A percentile compares a stretch with the other conserved stretches of the same genome.
Conservation (phyloP, 2,888 invertebrate species). For the Nephrotoma appendiculata region DNA sequence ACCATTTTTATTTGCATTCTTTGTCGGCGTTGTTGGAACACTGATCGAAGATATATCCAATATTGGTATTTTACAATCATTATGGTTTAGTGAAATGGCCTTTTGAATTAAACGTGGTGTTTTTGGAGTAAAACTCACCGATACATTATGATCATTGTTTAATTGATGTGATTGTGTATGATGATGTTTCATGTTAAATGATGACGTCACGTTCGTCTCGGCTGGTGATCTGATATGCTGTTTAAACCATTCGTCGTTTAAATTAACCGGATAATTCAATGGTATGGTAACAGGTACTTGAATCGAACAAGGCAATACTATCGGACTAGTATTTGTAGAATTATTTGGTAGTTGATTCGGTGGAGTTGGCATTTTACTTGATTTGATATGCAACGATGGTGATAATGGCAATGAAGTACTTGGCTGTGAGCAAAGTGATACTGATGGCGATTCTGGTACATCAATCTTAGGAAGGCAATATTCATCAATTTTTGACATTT, state of each 20-base stretch:
- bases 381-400: background rate
- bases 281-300: too few relatives aligned
- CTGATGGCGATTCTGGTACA: background rate
- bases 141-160: too few relatives aligned
- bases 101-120: constrained; percentile 52
- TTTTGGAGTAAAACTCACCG: constrained; percentile 36
- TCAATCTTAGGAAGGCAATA: too few relatives aligned
- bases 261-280: too few relatives aligned
- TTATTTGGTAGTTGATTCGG: constrained; percentile 1
- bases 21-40: background rate
- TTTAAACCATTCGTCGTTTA: too few relatives aligned
- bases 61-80: background rate
- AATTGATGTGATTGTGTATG: too few relatives aligned
- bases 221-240: too few relatives aligned
- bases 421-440: background rate
- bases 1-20: background rate
- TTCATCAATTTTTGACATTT: too few relatives aligned
- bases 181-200: too few relatives aligned
- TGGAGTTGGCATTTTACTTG: background rate
- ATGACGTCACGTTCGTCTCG: too few relatives aligned
- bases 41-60: background rate
- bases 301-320: too few relatives aligned
- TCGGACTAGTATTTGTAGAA: too few relatives aligned
- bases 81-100: constrained; percentile 51
- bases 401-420: background rate